These are phyloP conservation scores for Danio kyathit DNA, from an alignment of 2,797 vertebrate species.

Conservation along the genomic window DNA sequence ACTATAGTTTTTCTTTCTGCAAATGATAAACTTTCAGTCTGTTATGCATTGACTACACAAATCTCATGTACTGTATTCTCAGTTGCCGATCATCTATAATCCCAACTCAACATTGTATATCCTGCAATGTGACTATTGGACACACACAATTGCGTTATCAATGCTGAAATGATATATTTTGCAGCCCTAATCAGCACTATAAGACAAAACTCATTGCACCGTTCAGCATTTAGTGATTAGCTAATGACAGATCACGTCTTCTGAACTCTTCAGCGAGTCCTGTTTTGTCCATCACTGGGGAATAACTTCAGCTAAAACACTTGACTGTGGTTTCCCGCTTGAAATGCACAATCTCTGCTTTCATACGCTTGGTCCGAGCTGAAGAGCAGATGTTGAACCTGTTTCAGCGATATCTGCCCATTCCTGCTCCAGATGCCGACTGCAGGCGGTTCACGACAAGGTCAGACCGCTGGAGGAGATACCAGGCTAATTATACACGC, in stretches of 20 bases:
- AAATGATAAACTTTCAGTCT: no score
- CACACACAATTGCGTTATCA: no score
- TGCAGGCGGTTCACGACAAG: conserved; percentile 64
- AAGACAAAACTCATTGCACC: conserved; percentile 28
- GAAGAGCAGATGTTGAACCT: conserved; percentile 82
- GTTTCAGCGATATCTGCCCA: conserved; percentile 69
- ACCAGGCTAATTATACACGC: conserved; percentile 57
- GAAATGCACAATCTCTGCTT: conserved; percentile 75
- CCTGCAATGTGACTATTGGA: no score
- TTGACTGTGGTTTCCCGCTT: conserved; percentile 75
- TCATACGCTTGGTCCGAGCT: conserved; percentile 75
- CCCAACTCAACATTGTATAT: no score
- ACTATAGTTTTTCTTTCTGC: neutral
- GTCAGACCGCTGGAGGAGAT: conserved; percentile 62
- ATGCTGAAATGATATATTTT: no score
- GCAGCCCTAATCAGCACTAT: no score
- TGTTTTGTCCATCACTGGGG: conserved; percentile 78
- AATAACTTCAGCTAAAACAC: conserved; percentile 75
- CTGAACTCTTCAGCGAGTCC: conserved; percentile 65
- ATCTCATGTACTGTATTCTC: no score
- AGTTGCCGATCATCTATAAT: no score
- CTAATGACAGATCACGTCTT: conserved; percentile 71
- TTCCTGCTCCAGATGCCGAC: conserved; percentile 75
- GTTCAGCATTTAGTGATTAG: conserved; percentile 29
- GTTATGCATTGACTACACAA: no score